Base-by-base conservation (phyloP, 1,140 invertebrate species). In the Atopsyche davidsoni region DNA sequence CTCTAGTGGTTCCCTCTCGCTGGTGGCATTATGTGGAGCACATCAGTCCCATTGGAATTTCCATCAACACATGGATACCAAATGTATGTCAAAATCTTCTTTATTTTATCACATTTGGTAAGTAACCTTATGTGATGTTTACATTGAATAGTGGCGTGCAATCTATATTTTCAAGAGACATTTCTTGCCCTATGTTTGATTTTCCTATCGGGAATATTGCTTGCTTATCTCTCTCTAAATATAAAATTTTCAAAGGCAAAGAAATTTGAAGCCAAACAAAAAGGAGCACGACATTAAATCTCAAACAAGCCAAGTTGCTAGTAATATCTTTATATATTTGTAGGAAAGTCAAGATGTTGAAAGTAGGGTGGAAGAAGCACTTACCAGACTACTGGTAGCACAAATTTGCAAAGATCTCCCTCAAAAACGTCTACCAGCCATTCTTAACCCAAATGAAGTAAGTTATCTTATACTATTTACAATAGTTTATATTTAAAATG, bases 1-100 rank as follows among this genome's bases (percentile, higher is more conserved):
- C 92, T 4, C 68, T 98, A 7, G 81, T 89, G 63, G 85, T 98
- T 1, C 94, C 94, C 6, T 77, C 79, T 57, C 82, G 88, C 42
- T 97, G 93, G 93, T 98, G 94, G 94, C 94, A 98, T 77, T 95
- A 88, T 73, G 94, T 96, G 3, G 87, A 93, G 68, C 87, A 87
- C 60, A 60, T 87, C 34, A 79, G 82, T 50, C 68, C 75, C 14
- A 77, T 86, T 14, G 75, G 78, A 19, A 79, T 96, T 11, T 85
- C 87, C 61, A 75, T 96, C 0, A 97, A 97, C 73, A 79, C 84
- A 35, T 97, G 93, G 93, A 65, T 96, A 49, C 83, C 87, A 36
- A 65, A 85, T 59, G 80, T 85, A 70, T 70, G 62, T 59, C 65
- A 72, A 23, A 51, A n/a, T n/a, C n/a, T 45, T 19, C 10, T 31